Conservation (phyloP, 2,888 invertebrate species). For the Luperina testacea region DNA sequence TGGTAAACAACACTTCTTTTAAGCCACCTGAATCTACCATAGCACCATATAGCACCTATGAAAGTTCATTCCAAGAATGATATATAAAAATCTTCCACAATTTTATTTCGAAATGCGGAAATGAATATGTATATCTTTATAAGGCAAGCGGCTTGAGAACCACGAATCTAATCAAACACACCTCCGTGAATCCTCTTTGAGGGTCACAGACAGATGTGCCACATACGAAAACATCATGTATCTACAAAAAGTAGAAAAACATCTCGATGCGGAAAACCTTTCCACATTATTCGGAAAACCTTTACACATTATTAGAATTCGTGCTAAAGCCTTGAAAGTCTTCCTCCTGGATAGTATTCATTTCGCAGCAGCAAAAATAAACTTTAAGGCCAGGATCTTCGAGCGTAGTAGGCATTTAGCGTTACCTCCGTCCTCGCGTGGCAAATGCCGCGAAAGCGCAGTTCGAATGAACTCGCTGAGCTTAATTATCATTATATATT, state of each 20-base stretch:
- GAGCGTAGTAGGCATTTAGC: no score
- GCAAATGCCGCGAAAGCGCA: no score
- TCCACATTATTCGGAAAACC: slow-evolving; percentile 34
- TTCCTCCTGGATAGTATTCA: background rate
- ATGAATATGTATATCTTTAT: background rate
- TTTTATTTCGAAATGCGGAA: slow-evolving; percentile 1
- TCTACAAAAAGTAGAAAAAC: slow-evolving; percentile 3
- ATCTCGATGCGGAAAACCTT: slow-evolving; percentile 29
- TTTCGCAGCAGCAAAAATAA: slow-evolving; percentile 19
- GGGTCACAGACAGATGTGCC: background rate
- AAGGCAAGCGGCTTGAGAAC: slow-evolving; percentile 8
- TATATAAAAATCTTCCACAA: background rate
- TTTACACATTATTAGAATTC: slow-evolving; percentile 32
- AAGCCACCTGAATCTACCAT: no score
- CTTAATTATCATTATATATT: no score
- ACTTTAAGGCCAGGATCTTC: no score
- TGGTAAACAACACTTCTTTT: no score
- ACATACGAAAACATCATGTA: slow-evolving; percentile 7
- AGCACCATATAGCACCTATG: background rate
- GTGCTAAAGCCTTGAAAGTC: slow-evolving; percentile 14
- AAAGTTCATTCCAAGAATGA: background rate
- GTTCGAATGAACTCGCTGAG: no score
- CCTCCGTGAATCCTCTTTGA: slow-evolving; percentile 13
- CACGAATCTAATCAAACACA: slow-evolving; percentile 32
- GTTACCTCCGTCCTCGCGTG: no score